Conservation (phyloP, 92 coral and sea anemone species). For the Epizoanthus fatuus region DNA sequence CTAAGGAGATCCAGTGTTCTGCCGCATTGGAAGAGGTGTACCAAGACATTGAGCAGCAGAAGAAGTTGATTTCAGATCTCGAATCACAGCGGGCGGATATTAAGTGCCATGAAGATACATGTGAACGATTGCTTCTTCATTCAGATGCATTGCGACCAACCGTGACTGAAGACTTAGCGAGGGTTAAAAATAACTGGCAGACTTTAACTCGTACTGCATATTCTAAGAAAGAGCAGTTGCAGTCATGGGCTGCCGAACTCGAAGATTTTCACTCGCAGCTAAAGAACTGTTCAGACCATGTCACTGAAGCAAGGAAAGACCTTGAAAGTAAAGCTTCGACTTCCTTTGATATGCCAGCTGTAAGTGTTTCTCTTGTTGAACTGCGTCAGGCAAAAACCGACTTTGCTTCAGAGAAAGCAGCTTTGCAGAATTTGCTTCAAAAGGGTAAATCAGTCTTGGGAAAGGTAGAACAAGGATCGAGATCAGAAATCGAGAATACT, state of each 20-base stretch:
- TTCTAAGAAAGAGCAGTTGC: conserved; percentile 55
- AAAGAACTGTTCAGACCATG: conserved; percentile 45
- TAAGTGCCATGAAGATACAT: conserved; percentile 50
- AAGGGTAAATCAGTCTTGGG: conserved; percentile 51
- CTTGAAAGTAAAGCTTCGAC: conserved; percentile 25
- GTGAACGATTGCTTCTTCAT: conserved; percentile 42
- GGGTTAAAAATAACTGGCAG: conserved; percentile 64
- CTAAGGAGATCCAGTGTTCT: neutral
- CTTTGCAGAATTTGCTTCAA: conserved; percentile 49
- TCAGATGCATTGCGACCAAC: conserved; percentile 45
- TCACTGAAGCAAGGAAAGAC: conserved; percentile 52
- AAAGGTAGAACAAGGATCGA: conserved; percentile 54
- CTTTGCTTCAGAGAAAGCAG: conserved; percentile 58
- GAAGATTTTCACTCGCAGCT: conserved; percentile 58
- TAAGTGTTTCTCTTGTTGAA: conserved; percentile 64
- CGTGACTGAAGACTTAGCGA: conserved; percentile 40
- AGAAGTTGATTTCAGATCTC: conserved; percentile 35
- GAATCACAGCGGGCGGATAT: conserved; percentile 57
- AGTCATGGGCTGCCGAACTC: conserved; percentile 61
- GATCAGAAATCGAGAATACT: conserved; percentile 42
- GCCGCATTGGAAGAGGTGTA: conserved; percentile 26
- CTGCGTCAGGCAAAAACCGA: conserved; percentile 66
- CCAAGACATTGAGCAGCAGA: conserved; percentile 23
- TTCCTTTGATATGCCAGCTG: conserved; percentile 58
- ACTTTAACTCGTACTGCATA: conserved; percentile 36